phyloP scores from a whole-genome alignment of 2,888 invertebrate genomes.

The Drosophila robusta region DNA sequence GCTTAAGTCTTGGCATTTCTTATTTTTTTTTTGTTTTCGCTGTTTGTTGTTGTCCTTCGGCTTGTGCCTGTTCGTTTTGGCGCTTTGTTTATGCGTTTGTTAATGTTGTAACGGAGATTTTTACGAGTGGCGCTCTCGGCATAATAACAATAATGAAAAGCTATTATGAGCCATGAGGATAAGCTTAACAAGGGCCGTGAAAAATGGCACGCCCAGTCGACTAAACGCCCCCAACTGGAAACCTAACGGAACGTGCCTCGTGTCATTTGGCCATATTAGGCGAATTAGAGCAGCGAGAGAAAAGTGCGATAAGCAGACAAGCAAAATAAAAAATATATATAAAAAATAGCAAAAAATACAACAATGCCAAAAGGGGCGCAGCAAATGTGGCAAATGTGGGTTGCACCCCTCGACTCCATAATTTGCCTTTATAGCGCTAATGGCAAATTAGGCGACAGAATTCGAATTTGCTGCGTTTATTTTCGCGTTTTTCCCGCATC shows the following conservation, averaged over 20 bases:
- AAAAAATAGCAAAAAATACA: slow-evolving; percentile 12
- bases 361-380: slow-evolving; percentile 1
- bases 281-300: slow-evolving; percentile 70
- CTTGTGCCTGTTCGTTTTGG: slow-evolving; percentile 12
- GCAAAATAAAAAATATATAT: slow-evolving; percentile 6
- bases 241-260: slow-evolving; percentile 38
- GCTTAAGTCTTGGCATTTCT: slow-evolving; percentile 54
- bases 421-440: slow-evolving; percentile 77
- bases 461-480: slow-evolving; percentile 33
- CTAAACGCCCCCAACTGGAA: slow-evolving; percentile 21
- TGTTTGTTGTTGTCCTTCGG: slow-evolving; percentile 9
- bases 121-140: slow-evolving; percentile 72
- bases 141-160: slow-evolving; percentile 84
- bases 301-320: slow-evolving; percentile 54
- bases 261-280: slow-evolving; percentile 76
- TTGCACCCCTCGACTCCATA: slow-evolving; percentile 51
- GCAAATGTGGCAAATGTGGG: not conserved
- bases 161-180: slow-evolving; percentile 81
- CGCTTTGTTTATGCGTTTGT: slow-evolving; percentile 82
- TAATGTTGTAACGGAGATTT: slow-evolving; percentile 83
- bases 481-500: slow-evolving; percentile 35
- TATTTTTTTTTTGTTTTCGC: slow-evolving; percentile 1
- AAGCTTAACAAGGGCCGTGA: slow-evolving; percentile 61
- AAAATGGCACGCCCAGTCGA: slow-evolving; percentile 73
- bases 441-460: slow-evolving; percentile 78